Evolutionary conservation across 2,888 invertebrate genomes (phyloP), one percentile per base, ranked within the genome.

Genomic region (Cryptus armator): DNA sequence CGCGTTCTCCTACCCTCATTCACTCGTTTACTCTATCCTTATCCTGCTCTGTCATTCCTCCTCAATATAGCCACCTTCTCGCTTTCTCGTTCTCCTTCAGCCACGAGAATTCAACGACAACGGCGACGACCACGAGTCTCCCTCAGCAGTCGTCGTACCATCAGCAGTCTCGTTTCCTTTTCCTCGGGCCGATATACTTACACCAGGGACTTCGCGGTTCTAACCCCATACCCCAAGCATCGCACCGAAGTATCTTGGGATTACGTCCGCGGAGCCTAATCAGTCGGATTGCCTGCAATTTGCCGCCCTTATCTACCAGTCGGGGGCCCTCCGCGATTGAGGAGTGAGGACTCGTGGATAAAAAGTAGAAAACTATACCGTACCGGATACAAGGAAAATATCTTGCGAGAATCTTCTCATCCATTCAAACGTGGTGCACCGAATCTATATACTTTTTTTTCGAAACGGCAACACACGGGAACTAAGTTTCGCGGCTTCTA

Each of bases 281-380:
- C 92, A 93, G 88, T 91, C 88, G 90, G 92, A 92, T 93, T 92
- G 92, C 90, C 88, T 88, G 92, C 91, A 92, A 92, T 92, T 92
- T 91, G 88, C 91, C 89, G 87, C 89, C 90, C 91, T 92, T 92
- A 92, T 92, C 90, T 90, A 86, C 88, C 87, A 86, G 81, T 68
- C 87, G 81, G 85, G 85, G 37, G 37, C 87, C 88, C 87, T 89
- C 86, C 86, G 56, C 71, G 29, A 32, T 56, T 64, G 44, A 71
- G 51, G 51, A 59, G 66, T 24, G 56, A 83, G 64, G 14, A 46
- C 37, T 46, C 62, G 71, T 7, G 79, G 81, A 71, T 44, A 64
- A 68, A 51, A 37, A 72, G 68, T 66, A 71, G 59, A 68, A 70
- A 56, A 78, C 59, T 24, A 43, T 32, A 71, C 71, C 44, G n/a